phyloP scores from a whole-genome alignment of 1,140 invertebrate species.

The Watersipora subatra region DNA sequence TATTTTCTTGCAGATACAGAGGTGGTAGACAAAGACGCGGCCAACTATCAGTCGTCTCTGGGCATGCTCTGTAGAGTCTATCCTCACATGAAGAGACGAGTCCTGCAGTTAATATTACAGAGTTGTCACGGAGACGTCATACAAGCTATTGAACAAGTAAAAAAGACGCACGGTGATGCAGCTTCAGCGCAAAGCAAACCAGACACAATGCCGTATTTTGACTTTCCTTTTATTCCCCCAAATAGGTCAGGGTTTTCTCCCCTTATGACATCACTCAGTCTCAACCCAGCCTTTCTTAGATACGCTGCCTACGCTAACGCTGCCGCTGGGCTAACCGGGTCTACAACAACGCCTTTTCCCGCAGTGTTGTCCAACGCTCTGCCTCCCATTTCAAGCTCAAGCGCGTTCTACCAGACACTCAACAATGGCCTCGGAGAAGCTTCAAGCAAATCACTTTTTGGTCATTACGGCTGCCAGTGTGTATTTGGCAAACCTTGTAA shows the following conservation, averaged over 20 bases:
- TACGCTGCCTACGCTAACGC: slow-evolving; percentile 2
- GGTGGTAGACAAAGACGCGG: slow-evolving; percentile 2
- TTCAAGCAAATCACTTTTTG: not conserved
- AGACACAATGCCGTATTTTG: not conserved
- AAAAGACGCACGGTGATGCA: slow-evolving; percentile 19
- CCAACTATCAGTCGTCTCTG: slow-evolving; percentile 44
- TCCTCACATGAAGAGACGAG: slow-evolving; percentile 62
- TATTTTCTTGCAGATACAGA: slow-evolving; percentile 2
- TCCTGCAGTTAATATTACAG: slow-evolving; percentile 65
- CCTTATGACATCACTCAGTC: not conserved
- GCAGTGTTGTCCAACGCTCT: not conserved
- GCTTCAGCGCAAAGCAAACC: not conserved
- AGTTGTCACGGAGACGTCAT: slow-evolving; percentile 66
- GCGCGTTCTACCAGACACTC: not conserved
- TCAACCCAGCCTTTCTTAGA: not conserved
- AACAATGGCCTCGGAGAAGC: not conserved
- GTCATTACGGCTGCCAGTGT: not conserved
- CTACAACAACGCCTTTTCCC: not conserved
- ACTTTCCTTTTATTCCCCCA: not conserved
- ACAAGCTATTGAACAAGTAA: slow-evolving; percentile 66
- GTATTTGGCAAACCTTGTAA: not conserved
- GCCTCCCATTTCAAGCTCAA: not conserved
- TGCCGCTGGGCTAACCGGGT: not conserved
- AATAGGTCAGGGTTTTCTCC: not conserved
- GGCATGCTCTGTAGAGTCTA: slow-evolving; percentile 67